Conservation (phyloP, 2,888 invertebrate genomes). For the Polyommatus iphigenia region DNA sequence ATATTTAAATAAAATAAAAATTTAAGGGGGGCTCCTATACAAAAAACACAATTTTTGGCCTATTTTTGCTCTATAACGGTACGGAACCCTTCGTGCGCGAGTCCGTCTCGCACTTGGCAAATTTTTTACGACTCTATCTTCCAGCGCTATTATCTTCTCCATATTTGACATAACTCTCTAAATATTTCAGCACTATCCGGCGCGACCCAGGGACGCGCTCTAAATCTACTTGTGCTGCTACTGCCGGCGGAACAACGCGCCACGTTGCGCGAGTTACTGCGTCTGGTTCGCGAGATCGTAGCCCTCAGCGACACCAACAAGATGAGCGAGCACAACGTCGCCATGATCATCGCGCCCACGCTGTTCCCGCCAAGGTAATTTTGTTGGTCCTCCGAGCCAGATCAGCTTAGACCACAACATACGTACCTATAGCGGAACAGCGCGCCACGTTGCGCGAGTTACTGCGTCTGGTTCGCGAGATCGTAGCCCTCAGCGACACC, state of each 20-base stretch:
- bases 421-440: conserved; percentile 76
- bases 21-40: too few relatives aligned
- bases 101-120: too few relatives aligned
- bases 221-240: conserved; percentile 89
- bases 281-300: conserved; percentile 88
- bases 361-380: conserved; percentile 88
- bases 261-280: conserved; percentile 87
- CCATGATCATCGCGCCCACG: conserved; percentile 97
- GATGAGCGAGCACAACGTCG: conserved; percentile 95
- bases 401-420: not conserved
- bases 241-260: conserved; percentile 92
- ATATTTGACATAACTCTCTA: not conserved
- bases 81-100: too few relatives aligned
- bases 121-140: too few relatives aligned
- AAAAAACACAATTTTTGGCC: too few relatives aligned
- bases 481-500: conserved; percentile 83
- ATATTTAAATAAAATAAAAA: too few relatives aligned
- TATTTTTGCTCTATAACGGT: too few relatives aligned
- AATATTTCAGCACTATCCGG: conserved; percentile 80
- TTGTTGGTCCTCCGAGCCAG: not conserved
- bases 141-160: not conserved
- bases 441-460: conserved; percentile 90
- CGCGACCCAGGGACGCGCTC: conserved; percentile 81
- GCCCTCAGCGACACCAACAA: conserved; percentile 87
- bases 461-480: conserved; percentile 87